Conservation (phyloP, 2,113 vertebrate species). For the Pomatostomus ruficeps region DNA sequence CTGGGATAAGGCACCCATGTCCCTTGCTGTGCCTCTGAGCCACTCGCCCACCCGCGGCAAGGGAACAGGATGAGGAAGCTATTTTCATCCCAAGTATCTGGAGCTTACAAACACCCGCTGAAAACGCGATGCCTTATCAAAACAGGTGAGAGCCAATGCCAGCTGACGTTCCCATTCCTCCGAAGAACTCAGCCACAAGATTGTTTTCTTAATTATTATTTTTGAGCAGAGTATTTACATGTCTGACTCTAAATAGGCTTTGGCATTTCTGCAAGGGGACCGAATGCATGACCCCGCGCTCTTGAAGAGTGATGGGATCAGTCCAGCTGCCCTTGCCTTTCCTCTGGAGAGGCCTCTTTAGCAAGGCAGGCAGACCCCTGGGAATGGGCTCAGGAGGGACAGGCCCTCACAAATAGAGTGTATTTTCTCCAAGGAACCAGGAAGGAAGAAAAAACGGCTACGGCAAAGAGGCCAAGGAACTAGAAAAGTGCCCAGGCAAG, state of each 20-base stretch:
- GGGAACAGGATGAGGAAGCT: background rate
- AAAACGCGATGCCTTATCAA: background rate
- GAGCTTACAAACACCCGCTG: background rate
- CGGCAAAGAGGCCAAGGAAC: background rate
- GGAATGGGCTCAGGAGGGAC: background rate
- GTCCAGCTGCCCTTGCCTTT: background rate
- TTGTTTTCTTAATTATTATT: background rate
- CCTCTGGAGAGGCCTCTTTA: background rate
- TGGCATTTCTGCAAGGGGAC: background rate
- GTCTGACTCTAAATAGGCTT: background rate
- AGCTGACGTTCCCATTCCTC: background rate
- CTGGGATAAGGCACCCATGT: background rate
- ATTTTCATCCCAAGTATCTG: background rate
- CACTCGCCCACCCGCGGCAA: background rate
- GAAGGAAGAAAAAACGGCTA: background rate
- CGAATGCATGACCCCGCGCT: rapidly evolving
- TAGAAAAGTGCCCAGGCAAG: background rate
- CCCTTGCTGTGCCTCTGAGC: background rate
- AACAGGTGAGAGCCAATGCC: background rate
- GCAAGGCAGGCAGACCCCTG: background rate
- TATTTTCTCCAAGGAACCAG: background rate
- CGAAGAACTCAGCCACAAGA: background rate
- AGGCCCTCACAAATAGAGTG: background rate
- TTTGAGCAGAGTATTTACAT: background rate
- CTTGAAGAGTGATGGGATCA: background rate